Evolutionary conservation across 2,113 vertebrate species (phyloP).

Genomic region (Helogale parvula): DNA sequence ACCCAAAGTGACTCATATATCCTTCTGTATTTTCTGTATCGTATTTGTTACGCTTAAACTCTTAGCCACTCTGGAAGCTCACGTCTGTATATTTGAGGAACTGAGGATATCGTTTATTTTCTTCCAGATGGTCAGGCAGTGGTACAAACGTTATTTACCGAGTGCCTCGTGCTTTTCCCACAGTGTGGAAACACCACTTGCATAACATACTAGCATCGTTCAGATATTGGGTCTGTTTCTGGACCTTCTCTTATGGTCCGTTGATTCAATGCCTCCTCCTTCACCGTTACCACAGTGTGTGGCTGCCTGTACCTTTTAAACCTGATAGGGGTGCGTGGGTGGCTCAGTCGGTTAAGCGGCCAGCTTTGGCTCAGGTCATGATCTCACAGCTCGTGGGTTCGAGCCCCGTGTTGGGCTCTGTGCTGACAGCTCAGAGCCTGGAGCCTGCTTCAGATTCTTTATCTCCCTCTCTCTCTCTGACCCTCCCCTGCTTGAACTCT

Average conservation of each 20-base stretch:
- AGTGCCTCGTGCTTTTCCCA: not conserved
- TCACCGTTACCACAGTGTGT: not conserved
- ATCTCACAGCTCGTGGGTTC: too few species aligned
- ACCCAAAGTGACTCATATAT: not conserved
- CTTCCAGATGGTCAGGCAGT: not conserved
- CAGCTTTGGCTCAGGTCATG: too few species aligned
- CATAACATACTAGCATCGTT: not conserved
- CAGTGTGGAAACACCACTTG: not conserved
- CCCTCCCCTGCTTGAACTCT: too few species aligned
- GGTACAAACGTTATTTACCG: not conserved
- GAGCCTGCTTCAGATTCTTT: too few species aligned
- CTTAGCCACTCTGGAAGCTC: not conserved
- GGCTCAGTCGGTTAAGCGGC: too few species aligned
- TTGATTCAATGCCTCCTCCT: slow-evolving; percentile 41
- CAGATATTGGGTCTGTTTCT: not conserved
- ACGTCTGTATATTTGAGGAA: not conserved
- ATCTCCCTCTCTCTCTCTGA: too few species aligned
- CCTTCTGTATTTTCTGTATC: not conserved
- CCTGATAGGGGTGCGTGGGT: not conserved
- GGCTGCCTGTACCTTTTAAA: not conserved
- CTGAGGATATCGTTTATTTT: not conserved
- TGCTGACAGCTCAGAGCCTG: too few species aligned
- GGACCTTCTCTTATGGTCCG: not conserved
- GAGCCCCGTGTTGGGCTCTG: too few species aligned
- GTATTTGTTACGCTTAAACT: not conserved